Base-by-base conservation (phyloP, 1,140 invertebrate species). In the Lutraria rhynchaena region DNA sequence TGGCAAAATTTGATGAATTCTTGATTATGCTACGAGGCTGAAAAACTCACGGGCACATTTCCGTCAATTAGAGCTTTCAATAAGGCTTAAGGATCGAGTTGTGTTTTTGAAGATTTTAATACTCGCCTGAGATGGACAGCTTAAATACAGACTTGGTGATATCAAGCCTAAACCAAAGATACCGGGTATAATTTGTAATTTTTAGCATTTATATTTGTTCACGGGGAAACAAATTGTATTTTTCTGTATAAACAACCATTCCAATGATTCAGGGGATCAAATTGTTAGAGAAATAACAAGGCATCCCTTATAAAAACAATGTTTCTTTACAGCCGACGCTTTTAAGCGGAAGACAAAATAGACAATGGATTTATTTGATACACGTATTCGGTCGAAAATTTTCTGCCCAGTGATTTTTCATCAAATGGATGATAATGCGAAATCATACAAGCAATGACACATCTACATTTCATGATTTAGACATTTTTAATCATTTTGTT, bases 1-100 rank as follows among this genome's bases (percentile, higher is more conserved):
- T 37, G 75, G 60, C 49, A 77, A 67, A 67, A 67, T 65, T 77
- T 77, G 60, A 67, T 77, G 75, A 77, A 77, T 77, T 63, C 75
- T 77, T 31, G 29, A 77, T 49, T 31, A 77, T 37, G 53, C 49
- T 77, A 37, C 44, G 61, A 77, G 41, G 60, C 75, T 67, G 75
- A 58, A 57, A n/a, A n/a, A 67, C 63, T 41, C 60, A 41, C 17
- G 41, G 75, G 33, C 67, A 55, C 46, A 51, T 77, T 65, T 77
- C 75, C 75, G 75, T 77, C 75, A 77, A 77, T 77, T 77, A 77
- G 51, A 37, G 37, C 55, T 77, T 53, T 77, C 33, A 41, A 67
- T 65, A 65, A 31, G 49, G 61, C 44, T 77, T 37, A 27, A 77
- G n/a, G 75, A 77, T 77, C 75, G 37, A 51, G 31, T 77, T 77